Base-by-base conservation (phyloP, 2,797 vertebrate genomes). In the Tympanoctomys barrerae region DNA sequence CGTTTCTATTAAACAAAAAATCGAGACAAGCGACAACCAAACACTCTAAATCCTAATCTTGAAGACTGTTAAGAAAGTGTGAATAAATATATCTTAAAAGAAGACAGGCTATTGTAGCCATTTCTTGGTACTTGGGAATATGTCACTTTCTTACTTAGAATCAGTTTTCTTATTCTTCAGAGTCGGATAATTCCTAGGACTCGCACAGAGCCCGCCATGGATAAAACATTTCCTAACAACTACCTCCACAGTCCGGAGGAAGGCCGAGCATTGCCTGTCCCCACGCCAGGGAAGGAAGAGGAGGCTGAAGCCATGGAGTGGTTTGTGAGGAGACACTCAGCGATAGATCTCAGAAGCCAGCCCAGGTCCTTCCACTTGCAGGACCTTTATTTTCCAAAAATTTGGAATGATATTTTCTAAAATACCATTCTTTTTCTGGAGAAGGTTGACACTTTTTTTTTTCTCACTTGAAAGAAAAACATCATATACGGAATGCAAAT, bases 401-500 rank as follows among this genome's bases (percentile, higher is more conserved):
- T 78, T 75, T 28, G 12, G 24, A 42, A 75, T 28, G 39, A 16
- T 79, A 28, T 71, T 46, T 75, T 46, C 73, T 42, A 75, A 46
- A 75, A 21, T 52, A 6, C n/a, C 18, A 2, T 79, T 46, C 33
- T 96, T 85, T 75, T 33, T 75, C 39, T 36, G n/a, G 78, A 79
- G 66, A 91, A n/a, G 16, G 18, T 22, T n/a, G 62, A 39, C 22
- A 66, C 26, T 81, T 88, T 77, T 80, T 59, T 83, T 85, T 81
- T 28, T 46, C 31, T 36, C 46, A 64, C 61, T 79, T 94, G 62
- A 91, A 81, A 89, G 33, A 57, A 14, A 96, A 73, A 91, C 54
- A 33, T 59, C 73, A 28, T 62, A 77, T 42, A 79, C 73, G 64
- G 94, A 90, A 94, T 92, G 83, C 46, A 94, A 94, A 90, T 95